These are phyloP conservation scores for Flexamia atlantica DNA, from an alignment of 2,888 invertebrate genomes.

Conservation along the genomic window DNA sequence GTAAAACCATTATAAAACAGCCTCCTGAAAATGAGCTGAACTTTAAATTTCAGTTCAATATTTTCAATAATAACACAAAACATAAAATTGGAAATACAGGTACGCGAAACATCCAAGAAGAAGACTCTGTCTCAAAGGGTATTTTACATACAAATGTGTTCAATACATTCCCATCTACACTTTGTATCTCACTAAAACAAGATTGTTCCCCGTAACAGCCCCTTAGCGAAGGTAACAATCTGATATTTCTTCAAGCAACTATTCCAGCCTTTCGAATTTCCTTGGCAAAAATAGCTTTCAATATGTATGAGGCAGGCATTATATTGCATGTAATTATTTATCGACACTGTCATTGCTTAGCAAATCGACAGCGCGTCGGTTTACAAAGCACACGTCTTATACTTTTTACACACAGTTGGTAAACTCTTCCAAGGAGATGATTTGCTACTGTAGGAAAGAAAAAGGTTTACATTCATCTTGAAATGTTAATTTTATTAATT, in stretches of 20 bases:
- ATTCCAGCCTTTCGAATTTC: background rate
- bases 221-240: slow-evolving; percentile 30
- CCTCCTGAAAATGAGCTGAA: too few species aligned
- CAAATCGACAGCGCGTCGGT: too few species aligned
- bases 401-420: too few species aligned
- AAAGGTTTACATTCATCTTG: too few species aligned
- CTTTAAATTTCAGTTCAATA: background rate
- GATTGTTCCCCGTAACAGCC: slow-evolving; percentile 43
- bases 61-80: background rate
- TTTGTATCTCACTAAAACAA: slow-evolving; percentile 46
- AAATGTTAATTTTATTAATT: too few species aligned
- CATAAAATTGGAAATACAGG: background rate
- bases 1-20: too few species aligned
- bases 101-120: slow-evolving; percentile 11
- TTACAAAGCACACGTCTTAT: too few species aligned
- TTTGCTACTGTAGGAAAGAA: too few species aligned
- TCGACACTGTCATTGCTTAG: too few species aligned
- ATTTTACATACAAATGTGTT: slow-evolving; percentile 44
- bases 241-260: slow-evolving; percentile 6
- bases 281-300: background rate
- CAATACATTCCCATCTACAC: slow-evolving; percentile 46
- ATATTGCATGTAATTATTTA: too few species aligned
- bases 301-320: too few species aligned
- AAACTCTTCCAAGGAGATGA: too few species aligned
- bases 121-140: slow-evolving; percentile 43